Conservation (phyloP, 2,797 vertebrate genomes). For the Helostoma temminkii region DNA sequence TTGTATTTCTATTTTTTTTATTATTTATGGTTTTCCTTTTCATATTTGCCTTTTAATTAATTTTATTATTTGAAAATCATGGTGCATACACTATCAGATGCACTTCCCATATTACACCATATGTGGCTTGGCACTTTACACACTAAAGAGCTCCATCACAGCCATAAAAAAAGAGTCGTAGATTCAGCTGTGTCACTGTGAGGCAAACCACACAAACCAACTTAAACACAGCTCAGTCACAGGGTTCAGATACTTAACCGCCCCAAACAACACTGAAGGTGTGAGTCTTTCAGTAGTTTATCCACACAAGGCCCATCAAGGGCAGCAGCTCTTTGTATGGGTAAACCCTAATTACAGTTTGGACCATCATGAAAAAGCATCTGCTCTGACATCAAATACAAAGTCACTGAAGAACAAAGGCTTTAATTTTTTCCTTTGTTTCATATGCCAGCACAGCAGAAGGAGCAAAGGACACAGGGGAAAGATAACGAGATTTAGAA, state of each 20-base stretch:
- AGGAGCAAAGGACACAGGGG: conserved; percentile 25
- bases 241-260: conserved; percentile 23
- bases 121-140: neutral
- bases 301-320: conserved; percentile 68
- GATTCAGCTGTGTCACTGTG: conserved; percentile 59
- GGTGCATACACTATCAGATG: neutral
- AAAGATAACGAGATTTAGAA: conserved; percentile 68
- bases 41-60: too few relatives aligned
- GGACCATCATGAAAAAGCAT: conserved; percentile 70
- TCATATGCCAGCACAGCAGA: conserved; percentile 63
- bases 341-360: conserved; percentile 71
- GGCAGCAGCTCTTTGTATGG: conserved; percentile 56
- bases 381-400: conserved; percentile 73
- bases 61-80: neutral
- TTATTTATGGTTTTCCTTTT: too few relatives aligned
- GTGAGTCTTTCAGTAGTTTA: conserved; percentile 63
- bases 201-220: conserved; percentile 43
- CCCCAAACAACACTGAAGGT: conserved; percentile 51
- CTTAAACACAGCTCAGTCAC: conserved; percentile 34
- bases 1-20: too few relatives aligned
- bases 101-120: neutral
- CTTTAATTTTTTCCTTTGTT: conserved; percentile 69
- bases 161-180: conserved; percentile 38
- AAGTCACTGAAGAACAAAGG: conserved; percentile 71
- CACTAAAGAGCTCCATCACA: conserved; percentile 30